These are phyloP conservation scores for Agriopis leucophaearia DNA, from an alignment of 2,888 invertebrate species.

Conservation along the genomic window DNA sequence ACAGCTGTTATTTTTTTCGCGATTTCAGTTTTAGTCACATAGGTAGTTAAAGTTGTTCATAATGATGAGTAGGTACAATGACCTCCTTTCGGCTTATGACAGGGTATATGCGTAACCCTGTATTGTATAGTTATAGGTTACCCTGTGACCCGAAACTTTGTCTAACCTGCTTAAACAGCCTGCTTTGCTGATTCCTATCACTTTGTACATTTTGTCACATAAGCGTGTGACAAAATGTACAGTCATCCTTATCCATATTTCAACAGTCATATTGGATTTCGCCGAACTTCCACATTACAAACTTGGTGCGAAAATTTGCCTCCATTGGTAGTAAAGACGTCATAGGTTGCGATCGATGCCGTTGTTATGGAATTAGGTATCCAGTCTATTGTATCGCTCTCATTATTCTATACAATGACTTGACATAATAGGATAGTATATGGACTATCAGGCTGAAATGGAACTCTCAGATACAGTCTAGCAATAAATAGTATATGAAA, in stretches of 20 bases:
- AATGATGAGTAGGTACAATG: too few species aligned
- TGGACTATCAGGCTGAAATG: constrained; percentile 29
- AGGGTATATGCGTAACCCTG: too few species aligned
- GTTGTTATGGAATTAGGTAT: constrained; percentile 37
- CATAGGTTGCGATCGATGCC: constrained; percentile 34
- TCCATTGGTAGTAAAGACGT: constrained; percentile 17
- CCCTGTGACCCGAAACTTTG: too few species aligned
- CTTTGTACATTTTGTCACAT: too few species aligned
- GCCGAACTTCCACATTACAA: background rate
- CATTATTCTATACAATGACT: constrained; percentile 38
- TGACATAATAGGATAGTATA: constrained; percentile 28
- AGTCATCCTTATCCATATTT: background rate
- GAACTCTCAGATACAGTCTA: constrained; percentile 11
- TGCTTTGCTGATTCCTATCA: too few species aligned
- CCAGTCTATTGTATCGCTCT: constrained; percentile 37
- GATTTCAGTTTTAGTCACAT: too few species aligned
- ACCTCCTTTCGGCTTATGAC: too few species aligned
- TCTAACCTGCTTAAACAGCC: too few species aligned
- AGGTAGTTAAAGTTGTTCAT: too few species aligned
- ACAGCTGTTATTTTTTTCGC: too few species aligned
- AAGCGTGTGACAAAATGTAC: too few species aligned
- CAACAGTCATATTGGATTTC: background rate
- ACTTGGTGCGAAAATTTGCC: constrained; percentile 4
- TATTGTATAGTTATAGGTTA: too few species aligned
- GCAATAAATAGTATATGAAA: constrained; percentile 12